A percentile compares a stretch with the other conserved stretches of the same genome.
Evolutionary conservation across 2,888 invertebrate genomes (phyloP).

Genomic region (Xestobium rufovillosum): DNA sequence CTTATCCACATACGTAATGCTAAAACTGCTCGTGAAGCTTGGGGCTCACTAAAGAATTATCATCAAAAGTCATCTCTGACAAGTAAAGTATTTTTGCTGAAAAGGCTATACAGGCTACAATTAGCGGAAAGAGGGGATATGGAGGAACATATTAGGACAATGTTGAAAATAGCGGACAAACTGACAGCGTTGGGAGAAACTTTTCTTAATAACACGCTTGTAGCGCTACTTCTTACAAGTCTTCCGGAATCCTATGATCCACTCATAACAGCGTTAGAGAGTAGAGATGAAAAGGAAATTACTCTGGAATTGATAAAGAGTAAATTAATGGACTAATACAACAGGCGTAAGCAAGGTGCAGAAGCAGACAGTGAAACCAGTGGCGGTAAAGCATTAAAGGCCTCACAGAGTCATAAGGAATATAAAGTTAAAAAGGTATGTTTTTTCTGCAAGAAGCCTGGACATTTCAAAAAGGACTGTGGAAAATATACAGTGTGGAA

Average conservation of each 20-base stretch:
- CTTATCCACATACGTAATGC: conserved; percentile 11
- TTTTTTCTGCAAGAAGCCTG: too few relatives aligned
- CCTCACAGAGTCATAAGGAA: conserved; percentile 16
- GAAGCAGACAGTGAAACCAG: too few relatives aligned
- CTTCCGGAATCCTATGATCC: neutral
- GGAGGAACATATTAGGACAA: conserved; percentile 17
- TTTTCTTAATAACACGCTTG: neutral
- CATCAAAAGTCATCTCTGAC: conserved; percentile 18
- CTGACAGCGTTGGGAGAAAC: conserved; percentile 3
- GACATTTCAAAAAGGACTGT: too few relatives aligned
- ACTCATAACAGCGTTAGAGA: conserved; percentile 5
- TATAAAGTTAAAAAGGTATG: too few relatives aligned
- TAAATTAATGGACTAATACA: conserved; percentile 1
- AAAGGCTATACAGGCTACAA: conserved; percentile 16
- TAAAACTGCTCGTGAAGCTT: conserved; percentile 11
- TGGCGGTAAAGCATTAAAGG: too few relatives aligned
- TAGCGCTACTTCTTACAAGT: neutral
- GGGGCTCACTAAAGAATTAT: conserved; percentile 9
- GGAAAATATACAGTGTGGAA: too few relatives aligned
- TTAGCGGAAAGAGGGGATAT: conserved; percentile 15
- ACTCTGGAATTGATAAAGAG: too few relatives aligned
- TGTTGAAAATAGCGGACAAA: conserved; percentile 6
- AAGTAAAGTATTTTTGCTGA: conserved; percentile 16
- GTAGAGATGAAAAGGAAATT: neutral
- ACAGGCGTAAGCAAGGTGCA: neutral